These are phyloP conservation scores for Sebastes vulpes DNA, from an alignment of 2,797 vertebrate genomes.

Conservation along the genomic window DNA sequence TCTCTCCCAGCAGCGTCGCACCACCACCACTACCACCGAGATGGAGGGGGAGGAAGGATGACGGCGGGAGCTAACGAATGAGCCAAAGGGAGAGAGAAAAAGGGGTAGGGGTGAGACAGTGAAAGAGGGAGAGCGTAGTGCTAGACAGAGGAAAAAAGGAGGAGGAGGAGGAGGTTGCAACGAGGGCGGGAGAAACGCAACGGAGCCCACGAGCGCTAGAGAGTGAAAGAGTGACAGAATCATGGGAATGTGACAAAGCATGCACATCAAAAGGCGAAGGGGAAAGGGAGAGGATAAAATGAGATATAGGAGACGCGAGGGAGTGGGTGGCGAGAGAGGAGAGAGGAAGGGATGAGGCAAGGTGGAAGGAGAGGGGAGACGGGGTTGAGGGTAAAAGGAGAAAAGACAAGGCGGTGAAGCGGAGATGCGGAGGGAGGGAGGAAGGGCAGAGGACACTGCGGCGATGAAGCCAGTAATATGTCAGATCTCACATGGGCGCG, in stretches of 20 bases:
- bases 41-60: conserved; percentile 72
- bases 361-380: conserved; percentile 30
- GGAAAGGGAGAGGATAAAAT: conserved; percentile 23
- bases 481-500: conserved; percentile 64
- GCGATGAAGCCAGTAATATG: conserved; percentile 69
- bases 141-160: conserved; percentile 24
- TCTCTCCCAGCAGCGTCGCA: conserved; percentile 82
- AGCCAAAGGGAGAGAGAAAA: conserved; percentile 64
- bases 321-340: conserved; percentile 11
- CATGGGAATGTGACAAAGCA: conserved; percentile 77
- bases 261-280: conserved; percentile 59
- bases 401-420: conserved; percentile 37
- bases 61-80: conserved; percentile 70
- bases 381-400: conserved; percentile 37
- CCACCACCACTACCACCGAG: conserved; percentile 67
- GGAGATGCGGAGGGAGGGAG: not conserved
- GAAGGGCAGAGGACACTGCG: conserved; percentile 76
- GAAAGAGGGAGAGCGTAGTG: conserved; percentile 38
- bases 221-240: conserved; percentile 70
- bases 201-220: conserved; percentile 42
- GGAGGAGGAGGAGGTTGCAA: conserved; percentile 49
- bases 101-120: conserved; percentile 8
- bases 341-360: conserved; percentile 28
- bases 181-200: conserved; percentile 56
- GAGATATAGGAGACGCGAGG: conserved; percentile 23